Base-by-base conservation (phyloP, 1,140 invertebrate species). In the Platorchestia sp. region DNA sequence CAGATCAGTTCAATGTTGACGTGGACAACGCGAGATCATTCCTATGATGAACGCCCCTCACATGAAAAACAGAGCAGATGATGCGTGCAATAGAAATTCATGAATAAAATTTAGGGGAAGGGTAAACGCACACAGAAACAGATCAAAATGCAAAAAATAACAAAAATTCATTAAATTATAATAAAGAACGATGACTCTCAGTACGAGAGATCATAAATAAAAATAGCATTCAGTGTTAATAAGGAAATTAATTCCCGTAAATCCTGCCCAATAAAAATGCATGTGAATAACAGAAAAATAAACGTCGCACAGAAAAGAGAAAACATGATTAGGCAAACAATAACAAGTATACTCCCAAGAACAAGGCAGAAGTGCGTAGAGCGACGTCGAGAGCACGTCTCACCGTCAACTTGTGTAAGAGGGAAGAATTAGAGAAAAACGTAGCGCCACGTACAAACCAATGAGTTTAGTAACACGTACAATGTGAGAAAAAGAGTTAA, bases 181-280 rank as follows among this genome's bases (percentile, higher is more conserved):
- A 43, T 75, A 75, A 89, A 89, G 7, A 86, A 86, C 7, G 42
- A 89, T 14, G 43, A 42, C 43, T 89, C 87, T 42, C 27, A 41
- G 43, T 14, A 89, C 42, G 41, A 89, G 87, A 42, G 7, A 43
- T 89, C 43, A 89, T 36, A 42, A 44, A 89, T 41, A 89, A 75
- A 89, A 89, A 42, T 43, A 42, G 91, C 91, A 93, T 93, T 93
- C 91, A 93, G 14, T 93, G 45, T 93, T 93, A 93, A 47, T 19
- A 93, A 93, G 7, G 41, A 93, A 93, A 93, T 93, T 89, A 45
- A 93, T 93, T 93, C 91, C 91, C 43, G 91, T 42, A 93, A 93
- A 93, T 44, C 91, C 91, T 93, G 91, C 91, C 91, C 91, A 93
- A 45, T 45, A 45, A 93, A 93, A n/a, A 45, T 93, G 91, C 91